phyloP scores from a whole-genome alignment of 1,140 invertebrate species.

The Nylanderia fulva region DNA sequence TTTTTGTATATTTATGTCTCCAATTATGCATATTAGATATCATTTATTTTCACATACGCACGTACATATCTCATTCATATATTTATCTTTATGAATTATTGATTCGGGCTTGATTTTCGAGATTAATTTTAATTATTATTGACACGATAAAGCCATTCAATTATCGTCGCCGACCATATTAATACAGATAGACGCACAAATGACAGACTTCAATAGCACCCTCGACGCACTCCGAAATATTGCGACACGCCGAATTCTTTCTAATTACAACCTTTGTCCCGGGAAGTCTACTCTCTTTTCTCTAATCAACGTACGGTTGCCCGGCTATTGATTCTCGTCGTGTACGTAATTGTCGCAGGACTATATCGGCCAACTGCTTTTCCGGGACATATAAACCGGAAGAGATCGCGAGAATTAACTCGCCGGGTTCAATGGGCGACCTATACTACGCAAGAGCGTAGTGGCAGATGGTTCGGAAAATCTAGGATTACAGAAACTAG shows the following conservation, averaged over 20 bases:
- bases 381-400: neutral
- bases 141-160: neutral
- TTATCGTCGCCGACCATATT: neutral
- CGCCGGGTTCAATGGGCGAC: conserved; percentile 44
- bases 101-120: neutral
- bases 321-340: conserved; percentile 22
- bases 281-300: neutral
- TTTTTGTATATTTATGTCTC: neutral
- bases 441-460: conserved; percentile 2
- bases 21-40: too few species aligned
- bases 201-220: neutral
- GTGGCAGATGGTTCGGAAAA: conserved; percentile 77
- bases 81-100: neutral
- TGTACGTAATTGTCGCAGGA: conserved; percentile 45
- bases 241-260: neutral
- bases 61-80: too few species aligned
- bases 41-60: too few species aligned
- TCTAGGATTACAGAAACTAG: conserved; percentile 75
- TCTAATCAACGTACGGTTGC: conserved; percentile 29
- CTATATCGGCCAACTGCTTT: conserved; percentile 35
- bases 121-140: neutral
- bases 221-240: neutral
- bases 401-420: conserved; percentile 62
- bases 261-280: conserved; percentile 19
- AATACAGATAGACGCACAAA: neutral